Conservation (phyloP, 2,113 vertebrate species). For the Lepus americanus region DNA sequence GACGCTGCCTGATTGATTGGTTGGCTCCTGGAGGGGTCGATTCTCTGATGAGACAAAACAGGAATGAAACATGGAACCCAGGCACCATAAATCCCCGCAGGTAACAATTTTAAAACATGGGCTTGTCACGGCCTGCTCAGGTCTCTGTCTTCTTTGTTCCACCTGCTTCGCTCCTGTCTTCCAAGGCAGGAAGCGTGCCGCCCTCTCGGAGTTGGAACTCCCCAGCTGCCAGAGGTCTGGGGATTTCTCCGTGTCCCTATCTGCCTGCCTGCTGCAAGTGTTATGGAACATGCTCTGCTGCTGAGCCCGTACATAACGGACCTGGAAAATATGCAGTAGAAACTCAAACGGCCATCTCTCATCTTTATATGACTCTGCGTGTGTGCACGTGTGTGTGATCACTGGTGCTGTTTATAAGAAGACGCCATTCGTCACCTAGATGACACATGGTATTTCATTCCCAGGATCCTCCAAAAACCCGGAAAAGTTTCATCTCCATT, state of each 20-base stretch:
- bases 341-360: slow-evolving; percentile 73
- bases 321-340: slow-evolving; percentile 69
- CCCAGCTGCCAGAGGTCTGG: slow-evolving; percentile 37
- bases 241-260: slow-evolving; percentile 25
- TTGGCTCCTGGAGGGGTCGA: background rate
- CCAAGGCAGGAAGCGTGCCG: background rate
- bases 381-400: background rate
- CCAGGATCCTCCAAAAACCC: slow-evolving; percentile 44
- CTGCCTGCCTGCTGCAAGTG: slow-evolving; percentile 57
- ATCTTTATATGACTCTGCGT: slow-evolving; percentile 60
- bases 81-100: background rate
- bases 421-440: slow-evolving; percentile 68
- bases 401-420: slow-evolving; percentile 61
- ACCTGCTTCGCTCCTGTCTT: slow-evolving; percentile 57
- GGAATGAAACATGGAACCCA: background rate
- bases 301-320: slow-evolving; percentile 61
- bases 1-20: background rate
- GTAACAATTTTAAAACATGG: background rate
- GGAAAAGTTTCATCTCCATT: slow-evolving; percentile 45
- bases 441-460: slow-evolving; percentile 69
- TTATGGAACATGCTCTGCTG: slow-evolving; percentile 55
- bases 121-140: background rate
- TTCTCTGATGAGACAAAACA: background rate
- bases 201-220: slow-evolving; percentile 13
- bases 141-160: background rate